These are phyloP conservation scores for Alexandromys fortis DNA, from an alignment of 2,113 vertebrate genomes.

Conservation along the genomic window DNA sequence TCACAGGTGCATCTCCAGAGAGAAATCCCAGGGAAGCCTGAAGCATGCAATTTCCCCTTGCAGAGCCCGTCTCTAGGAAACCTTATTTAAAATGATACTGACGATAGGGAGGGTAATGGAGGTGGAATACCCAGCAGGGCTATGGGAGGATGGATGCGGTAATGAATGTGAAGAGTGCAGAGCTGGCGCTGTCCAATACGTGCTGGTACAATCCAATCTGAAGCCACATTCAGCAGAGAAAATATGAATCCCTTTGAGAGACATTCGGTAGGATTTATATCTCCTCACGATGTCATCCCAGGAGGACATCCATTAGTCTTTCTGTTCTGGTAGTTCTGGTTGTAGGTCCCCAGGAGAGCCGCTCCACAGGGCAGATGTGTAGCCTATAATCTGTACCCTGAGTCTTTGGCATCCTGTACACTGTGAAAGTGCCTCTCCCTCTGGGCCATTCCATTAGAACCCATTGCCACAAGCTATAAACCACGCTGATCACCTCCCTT, in stretches of 20 bases:
- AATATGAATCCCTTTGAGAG: neutral
- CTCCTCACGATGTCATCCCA: conserved; percentile 74
- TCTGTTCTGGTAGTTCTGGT: conserved; percentile 61
- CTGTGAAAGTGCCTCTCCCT: conserved; percentile 78
- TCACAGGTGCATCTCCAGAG: neutral
- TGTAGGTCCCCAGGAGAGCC: conserved; percentile 51
- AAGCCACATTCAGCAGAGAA: neutral
- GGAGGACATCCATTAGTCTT: conserved; percentile 77
- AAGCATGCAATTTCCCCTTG: neutral
- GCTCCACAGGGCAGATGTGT: conserved; percentile 46
- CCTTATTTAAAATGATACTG: neutral
- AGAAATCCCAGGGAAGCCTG: neutral
- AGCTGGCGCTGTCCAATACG: neutral
- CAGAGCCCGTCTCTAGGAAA: conserved; percentile 33
- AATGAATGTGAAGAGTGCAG: neutral
- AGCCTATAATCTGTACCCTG: conserved; percentile 61
- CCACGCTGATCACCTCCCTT: conserved; percentile 83
- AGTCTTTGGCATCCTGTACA: conserved; percentile 63
- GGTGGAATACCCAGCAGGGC: neutral
- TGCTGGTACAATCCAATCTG: neutral
- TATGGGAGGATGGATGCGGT: neutral
- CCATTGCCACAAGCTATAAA: conserved; percentile 82
- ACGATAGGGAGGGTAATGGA: neutral
- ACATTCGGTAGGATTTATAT: conserved; percentile 62
- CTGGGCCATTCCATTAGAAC: conserved; percentile 80